Evolutionary conservation across 2,888 invertebrate species (phyloP), one percentile per base, ranked within the genome.

Genomic region (Drosophila neotestacea): DNA sequence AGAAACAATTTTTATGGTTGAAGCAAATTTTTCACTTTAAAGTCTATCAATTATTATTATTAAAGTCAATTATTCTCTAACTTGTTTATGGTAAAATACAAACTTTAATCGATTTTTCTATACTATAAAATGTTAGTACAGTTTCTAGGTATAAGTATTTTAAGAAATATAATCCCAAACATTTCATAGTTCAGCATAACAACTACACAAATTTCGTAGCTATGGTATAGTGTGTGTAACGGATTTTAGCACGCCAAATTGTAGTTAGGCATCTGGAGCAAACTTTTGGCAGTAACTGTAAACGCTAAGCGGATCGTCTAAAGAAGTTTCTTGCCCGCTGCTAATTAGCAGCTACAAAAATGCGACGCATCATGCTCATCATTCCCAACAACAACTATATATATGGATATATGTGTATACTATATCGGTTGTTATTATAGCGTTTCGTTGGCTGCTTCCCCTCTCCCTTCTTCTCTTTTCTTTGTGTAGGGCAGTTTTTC

Each of bases 351-450:
- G 71, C 76, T 85, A 34, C 81, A 81, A 88, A 81, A 70, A 69
- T 81, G 47, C 46, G 89, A 85, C 82, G 85, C 88, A 84, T 84
- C 84, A 89, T 87, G 79, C 87, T 74, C 71, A 76, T 65, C 77
- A 60, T 55, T 30, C 22, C 32, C 16, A 1, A 41, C 10, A 46
- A 27, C 68, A 50, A 39, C 39, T 38, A 65, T 34, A 52, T 13
- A 52, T 39, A 52, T 34, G 36, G 22, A 41, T 39, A 59, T 47
- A 36, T 32, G 22, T 50, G 7, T 50, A 11, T 39, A 41, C 34
- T 44, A 36, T 54, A 68, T 78, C 47, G 62, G 59, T 52, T 56
- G 64, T 71, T 67, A 70, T 87, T 86, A 73, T 67, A 60, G 65
- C 63, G 50, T 51, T 64, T 63, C 56, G 38, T 54, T 38, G 42